Evolutionary conservation across 1,140 invertebrate genomes (phyloP), one percentile per base, ranked within the genome.

Genomic region (Atta cephalotes): DNA sequence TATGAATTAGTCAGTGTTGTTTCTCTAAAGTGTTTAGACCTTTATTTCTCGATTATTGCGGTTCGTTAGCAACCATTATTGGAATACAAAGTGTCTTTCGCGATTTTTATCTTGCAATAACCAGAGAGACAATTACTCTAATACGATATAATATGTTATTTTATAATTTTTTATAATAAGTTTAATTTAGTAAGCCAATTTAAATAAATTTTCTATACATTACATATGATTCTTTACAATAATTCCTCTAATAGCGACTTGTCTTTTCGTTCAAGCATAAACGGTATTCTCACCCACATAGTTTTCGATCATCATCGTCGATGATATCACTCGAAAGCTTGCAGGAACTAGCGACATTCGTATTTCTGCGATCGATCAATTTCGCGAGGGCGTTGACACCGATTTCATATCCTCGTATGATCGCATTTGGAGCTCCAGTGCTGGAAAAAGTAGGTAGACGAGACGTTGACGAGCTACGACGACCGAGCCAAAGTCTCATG

Each of bases 361-460:
- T 45, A 45, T 49, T 14, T 56, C 35, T 53, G 53, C 35, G 16
- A 72, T 72, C 35, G 35, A 60, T 71, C 9, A 49, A 72, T 56
- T 49, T 70, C 49, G 78, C 66, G 56, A 51, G 39, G 82, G 62
- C 74, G 51, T 62, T 78, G 72, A 62, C 39, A 77, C 51, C 56
- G 65, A 80, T 74, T 65, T 76, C 45, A 63, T 68, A 86, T 89
- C 62, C 84, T 80, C 60, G 85, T 62, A 21, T 56, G 21, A 77
- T 88, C 72, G 80, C 65, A 68, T 82, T 90, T 79, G 16, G 35
- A 49, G 89, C 70, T 65, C 7, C 3, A 45, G 89, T 87, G 87
- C 39, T 78, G 87, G 87, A 87, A 90, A 89, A 92, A 86, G 92
- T 93, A 92, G 92, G 93, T 91, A 90, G 88, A 93, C 92, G 49